Conservation (phyloP, 1,140 invertebrate genomes). For the Tetragnatha versicolor region DNA sequence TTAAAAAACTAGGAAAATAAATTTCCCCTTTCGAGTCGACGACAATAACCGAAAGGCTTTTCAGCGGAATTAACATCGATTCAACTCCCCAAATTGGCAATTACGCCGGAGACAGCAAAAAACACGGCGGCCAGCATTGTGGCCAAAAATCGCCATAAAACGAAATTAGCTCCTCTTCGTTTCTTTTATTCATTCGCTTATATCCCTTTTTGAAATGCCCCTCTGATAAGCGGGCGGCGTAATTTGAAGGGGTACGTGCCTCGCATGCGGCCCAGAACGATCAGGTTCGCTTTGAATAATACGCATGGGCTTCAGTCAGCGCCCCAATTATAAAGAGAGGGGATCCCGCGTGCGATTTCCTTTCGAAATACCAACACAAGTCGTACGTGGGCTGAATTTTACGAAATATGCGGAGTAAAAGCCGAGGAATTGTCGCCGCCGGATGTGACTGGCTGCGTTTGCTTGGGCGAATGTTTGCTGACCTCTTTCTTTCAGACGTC, state of each 20-base stretch:
- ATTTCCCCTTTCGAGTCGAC: no score
- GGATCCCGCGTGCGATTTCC: conserved; percentile 2
- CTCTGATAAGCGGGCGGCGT: background rate
- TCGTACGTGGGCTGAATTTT: background rate
- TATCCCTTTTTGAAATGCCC: background rate
- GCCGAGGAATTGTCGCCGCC: background rate
- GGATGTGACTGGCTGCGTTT: no score
- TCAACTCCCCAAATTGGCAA: no score
- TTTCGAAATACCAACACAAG: conserved; percentile 22
- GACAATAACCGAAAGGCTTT: no score
- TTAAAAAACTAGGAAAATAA: no score
- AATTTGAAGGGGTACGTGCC: conserved; percentile 14
- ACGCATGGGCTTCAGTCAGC: conserved; percentile 15
- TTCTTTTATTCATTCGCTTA: background rate
- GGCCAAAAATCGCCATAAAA: conserved; percentile 8
- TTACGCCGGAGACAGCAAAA: no score
- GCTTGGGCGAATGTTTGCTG: no score
- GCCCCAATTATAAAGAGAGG: conserved; percentile 26
- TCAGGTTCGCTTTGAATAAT: conserved; percentile 7
- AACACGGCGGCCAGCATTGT: no score
- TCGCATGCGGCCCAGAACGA: background rate
- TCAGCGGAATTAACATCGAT: no score
- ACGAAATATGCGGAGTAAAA: background rate
- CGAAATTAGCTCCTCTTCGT: background rate
- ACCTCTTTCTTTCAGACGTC: no score